A percentile compares a stretch with the other conserved stretches of the same genome.
phyloP scores from a whole-genome alignment of 2,888 invertebrate genomes.

The Synergus itoensis region DNA sequence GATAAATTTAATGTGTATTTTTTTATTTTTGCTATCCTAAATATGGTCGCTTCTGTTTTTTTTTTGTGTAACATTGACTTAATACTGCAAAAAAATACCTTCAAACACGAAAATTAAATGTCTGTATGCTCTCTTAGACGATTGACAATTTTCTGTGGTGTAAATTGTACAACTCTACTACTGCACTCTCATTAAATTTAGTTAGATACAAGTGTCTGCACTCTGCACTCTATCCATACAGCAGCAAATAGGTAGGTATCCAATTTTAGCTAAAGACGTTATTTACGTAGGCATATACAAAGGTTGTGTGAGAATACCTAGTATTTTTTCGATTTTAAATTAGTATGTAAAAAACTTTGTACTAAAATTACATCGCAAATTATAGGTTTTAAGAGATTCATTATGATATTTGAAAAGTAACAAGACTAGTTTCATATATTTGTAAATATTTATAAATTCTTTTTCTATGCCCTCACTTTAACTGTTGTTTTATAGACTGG shows the following conservation, averaged over 20 bases:
- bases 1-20: not conserved
- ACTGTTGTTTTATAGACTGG: not conserved
- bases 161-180: not conserved
- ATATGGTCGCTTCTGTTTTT: too few relatives aligned
- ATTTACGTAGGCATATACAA: not conserved
- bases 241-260: slow-evolving; percentile 18
- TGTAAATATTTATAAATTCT: too few relatives aligned
- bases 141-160: slow-evolving; percentile 11
- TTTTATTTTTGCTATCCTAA: not conserved
- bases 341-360: too few relatives aligned
- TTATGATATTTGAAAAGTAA: too few relatives aligned
- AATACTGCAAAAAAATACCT: not conserved
- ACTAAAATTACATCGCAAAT: too few relatives aligned
- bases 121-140: not conserved
- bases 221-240: not conserved
- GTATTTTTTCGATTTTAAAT: too few relatives aligned
- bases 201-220: slow-evolving; percentile 16
- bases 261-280: slow-evolving; percentile 26
- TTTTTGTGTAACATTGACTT: too few relatives aligned
- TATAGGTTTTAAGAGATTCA: too few relatives aligned
- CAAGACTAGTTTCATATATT: too few relatives aligned
- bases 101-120: not conserved
- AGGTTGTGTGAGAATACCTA: too few relatives aligned
- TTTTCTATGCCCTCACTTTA: too few relatives aligned
- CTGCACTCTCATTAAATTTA: slow-evolving; percentile 20